Base-by-base conservation (phyloP, 2,888 invertebrate genomes). In the Ashinkailepas kermadecensis region DNA sequence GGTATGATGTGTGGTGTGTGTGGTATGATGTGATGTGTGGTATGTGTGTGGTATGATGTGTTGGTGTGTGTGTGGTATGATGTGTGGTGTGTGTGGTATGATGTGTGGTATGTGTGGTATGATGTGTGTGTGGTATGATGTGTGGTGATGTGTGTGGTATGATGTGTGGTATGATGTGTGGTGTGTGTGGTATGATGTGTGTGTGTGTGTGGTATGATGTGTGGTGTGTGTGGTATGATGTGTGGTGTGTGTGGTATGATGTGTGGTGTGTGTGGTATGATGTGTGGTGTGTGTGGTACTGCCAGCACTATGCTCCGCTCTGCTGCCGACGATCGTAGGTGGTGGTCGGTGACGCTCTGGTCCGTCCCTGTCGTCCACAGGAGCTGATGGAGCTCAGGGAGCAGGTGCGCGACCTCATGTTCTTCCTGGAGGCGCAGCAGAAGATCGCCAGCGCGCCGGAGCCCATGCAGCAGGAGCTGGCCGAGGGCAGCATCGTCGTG, bases 341-440 rank as follows among this genome's bases (percentile, higher is more conserved):
- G 39, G 39, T 39, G 39, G 39, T 39, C 39, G 39, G 39, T 39
- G 39, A 39, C 39, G 4, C 39, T 39, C 39, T 39, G 39, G 39
- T 39, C 39, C 39, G 39, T 4, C 39, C 4, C 39, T 56, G 57
- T 9, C 57, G 23, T 59, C 39, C n/a, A 12, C 84, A 83, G 84
- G 92, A 97, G 90, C 90, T 96, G n/a, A 85, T 88, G 0, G 96
- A 97, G 39, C 89, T 99, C 59, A 92, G 93, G 85, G 98, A 99
- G 85, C 97, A 99, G 89, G 90, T 99, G 13, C 91, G 95, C 64
- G 99, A 99, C 90, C 90, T 99, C 80, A 97, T 98, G 96, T 97
- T 99, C 89, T 97, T 94, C 87, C 91, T 99, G 85, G 95, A 97
- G 85, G 97, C 97, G 0, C 94, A 94, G 87, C 89, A 90, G 79